phyloP scores from a whole-genome alignment of 2,797 vertebrate genomes.

The Phrynocephalus forsythii region DNA sequence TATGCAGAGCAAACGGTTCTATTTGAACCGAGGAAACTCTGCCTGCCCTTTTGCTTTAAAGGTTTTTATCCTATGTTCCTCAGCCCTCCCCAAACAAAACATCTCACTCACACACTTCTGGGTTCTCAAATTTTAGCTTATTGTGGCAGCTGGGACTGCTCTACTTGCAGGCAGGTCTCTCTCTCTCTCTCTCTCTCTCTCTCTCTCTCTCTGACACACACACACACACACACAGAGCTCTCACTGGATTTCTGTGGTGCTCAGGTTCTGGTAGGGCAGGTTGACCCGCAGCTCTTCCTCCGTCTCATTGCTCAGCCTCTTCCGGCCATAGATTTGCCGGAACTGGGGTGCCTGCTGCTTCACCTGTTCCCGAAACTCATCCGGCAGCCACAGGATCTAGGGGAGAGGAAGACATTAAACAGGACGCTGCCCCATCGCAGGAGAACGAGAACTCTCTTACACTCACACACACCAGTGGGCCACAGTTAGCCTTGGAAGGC shows the following conservation, averaged over 20 bases:
- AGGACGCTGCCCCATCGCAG: background rate
- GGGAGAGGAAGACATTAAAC: background rate
- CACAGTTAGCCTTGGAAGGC: no score
- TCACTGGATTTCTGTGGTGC: constrained; percentile 83
- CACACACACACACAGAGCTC: background rate
- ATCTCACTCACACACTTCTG: no score
- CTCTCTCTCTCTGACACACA: background rate
- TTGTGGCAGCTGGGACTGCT: no score
- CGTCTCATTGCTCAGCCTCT: constrained; percentile 50
- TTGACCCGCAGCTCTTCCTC: constrained; percentile 79
- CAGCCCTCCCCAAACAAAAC: no score
- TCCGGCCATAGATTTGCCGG: constrained; percentile 82
- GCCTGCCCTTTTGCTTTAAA: no score
- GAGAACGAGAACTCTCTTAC: background rate
- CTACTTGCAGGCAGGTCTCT: background rate
- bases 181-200: no score
- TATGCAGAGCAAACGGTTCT: no score
- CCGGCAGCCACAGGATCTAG: constrained; percentile 91
- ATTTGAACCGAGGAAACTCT: no score
- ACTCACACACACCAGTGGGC: no score
- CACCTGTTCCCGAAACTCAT: constrained; percentile 78
- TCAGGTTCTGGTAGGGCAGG: constrained; percentile 83
- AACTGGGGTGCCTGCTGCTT: constrained; percentile 78
- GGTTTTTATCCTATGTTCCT: no score
- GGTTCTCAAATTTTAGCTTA: background rate